Base-by-base conservation (phyloP, 2,113 vertebrate genomes). In the Entelurus aequoreus region DNA sequence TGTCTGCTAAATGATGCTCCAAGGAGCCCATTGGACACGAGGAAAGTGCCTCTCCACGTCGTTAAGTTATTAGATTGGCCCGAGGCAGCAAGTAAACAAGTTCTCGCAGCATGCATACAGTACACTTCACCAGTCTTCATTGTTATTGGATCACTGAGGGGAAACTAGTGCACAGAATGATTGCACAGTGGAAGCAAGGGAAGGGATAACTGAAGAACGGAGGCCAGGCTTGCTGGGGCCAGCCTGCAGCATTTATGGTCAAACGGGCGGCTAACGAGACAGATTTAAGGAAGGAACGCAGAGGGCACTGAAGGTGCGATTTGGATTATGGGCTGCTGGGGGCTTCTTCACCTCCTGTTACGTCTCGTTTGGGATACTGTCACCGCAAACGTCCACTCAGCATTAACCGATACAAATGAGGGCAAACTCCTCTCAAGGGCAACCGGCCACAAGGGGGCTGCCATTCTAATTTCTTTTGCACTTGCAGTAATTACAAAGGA, bases 1-100 rank as follows among this genome's bases (percentile, higher is more conserved):
- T 54, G 77, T 79, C 83, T 80, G 61, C 63, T 76, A 85, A 87
- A 90, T 60, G 81, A 86, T 54, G 71, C 89, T 80, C 77, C 11
- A 56, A 83, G 84, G 80, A 84, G 79, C 70, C 71, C 77, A 75
- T 84, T 82, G 85, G 84, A 88, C 77, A 69, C 49, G 64, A 75
- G 69, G 66, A 79, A 75, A 79, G 71, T 77, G 72, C 80, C 77
- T 84, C 80, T 83, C 72, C 78, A 77, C 78, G 60, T 87, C 83
- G 82, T 89, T 88, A 86, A 77, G 84, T 83, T 85, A 87, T 89
- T 85, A 86, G 83, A 87, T 85, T 79, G 77, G 74, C 84, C 83
- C 2, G n/a, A 56, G 68, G 81, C 84, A 84, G 78, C 58, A 15
- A 76, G 84, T 83, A 85, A 90, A 89, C 88, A 89, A 79, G 79